A percentile compares a stretch with the other conserved stretches of the same genome.
Evolutionary conservation across 2,113 vertebrate genomes (phyloP).

Genomic region (Grammomys dolichurus): DNA sequence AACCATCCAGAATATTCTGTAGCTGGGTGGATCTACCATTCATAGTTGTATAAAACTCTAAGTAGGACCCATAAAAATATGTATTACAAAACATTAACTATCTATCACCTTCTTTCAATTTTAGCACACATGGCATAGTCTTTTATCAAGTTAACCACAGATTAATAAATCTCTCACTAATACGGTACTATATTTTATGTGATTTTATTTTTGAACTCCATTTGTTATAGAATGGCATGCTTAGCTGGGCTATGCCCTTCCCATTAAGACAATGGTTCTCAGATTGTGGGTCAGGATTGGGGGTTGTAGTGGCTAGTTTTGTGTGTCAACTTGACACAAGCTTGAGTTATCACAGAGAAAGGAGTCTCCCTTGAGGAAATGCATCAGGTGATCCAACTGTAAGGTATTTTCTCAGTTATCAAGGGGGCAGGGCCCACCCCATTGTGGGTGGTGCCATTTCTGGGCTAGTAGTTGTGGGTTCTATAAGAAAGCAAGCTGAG

Average conservation of each 20-base stretch:
- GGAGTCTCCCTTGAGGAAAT: too few relatives aligned
- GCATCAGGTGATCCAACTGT: too few relatives aligned
- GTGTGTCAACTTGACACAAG: too few relatives aligned
- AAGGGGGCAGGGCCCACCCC: too few relatives aligned
- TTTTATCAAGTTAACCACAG: not conserved
- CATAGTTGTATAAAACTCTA: not conserved
- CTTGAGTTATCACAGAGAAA: too few relatives aligned
- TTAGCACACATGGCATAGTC: fast-evolving
- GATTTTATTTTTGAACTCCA: not conserved
- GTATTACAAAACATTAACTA: not conserved
- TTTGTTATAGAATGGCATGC: not conserved
- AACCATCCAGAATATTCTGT: not conserved
- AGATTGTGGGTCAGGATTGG: not conserved
- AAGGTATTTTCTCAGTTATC: too few relatives aligned
- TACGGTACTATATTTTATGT: not conserved
- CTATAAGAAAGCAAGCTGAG: too few relatives aligned
- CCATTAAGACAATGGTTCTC: not conserved
- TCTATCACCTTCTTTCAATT: not conserved
- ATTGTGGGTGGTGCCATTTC: too few relatives aligned
- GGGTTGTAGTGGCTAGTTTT: not conserved
- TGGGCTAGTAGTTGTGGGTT: too few relatives aligned
- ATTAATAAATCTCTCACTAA: not conserved
- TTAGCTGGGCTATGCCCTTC: not conserved
- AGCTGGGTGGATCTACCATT: not conserved
- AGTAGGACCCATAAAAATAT: not conserved